Evolutionary conservation across 2,113 vertebrate genomes (phyloP), one percentile per base, ranked within the genome.

Genomic region (Sterna hirundo): DNA sequence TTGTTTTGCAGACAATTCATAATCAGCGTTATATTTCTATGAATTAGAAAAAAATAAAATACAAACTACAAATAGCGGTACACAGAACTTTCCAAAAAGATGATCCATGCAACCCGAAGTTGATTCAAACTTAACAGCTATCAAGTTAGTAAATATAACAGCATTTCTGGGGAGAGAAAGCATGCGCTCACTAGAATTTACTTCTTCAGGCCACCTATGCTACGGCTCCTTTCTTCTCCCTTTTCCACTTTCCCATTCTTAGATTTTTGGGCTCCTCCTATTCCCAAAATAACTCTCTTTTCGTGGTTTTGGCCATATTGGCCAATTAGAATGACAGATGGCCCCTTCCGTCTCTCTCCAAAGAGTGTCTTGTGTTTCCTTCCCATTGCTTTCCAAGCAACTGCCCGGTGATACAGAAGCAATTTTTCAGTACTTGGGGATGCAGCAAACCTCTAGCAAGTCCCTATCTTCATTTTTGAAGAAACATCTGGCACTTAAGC

Each of bases 11-110:
- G 99, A 98, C 86, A 99, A 97, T 65, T 99, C 98, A 97, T 98
- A 99, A 97, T 99, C 99, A 68, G 99, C 99, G 97, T 99, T 99
- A 42, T 99, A 99, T 83, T 99, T 98, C 99, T 99, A 97, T 0
- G 0, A 92, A 95, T 77, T 72, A 36, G 94, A 96, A 97, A 95
- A 47, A 93, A 32, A 66, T 88, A 75, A 44, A 34, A 86, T 2
- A 10, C 15, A 47, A 32, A 57, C 15, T 78, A 68, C 6, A 82
- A 86, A 57, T 1, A 87, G 15, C 4, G 9, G 65, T 52, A 94
- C 5, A 44, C 6, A 22, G 17, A 94, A 75, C 15, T 46, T 92
- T 66, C 10, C 23, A 79, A 68, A 90, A 51, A 77, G 6, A 86
- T 44, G 5, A 80, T 18, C n/a, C 46, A 55, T 30, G 15, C 23